Conservation (phyloP, 2,888 invertebrate species). For the Cordilura impudica region DNA sequence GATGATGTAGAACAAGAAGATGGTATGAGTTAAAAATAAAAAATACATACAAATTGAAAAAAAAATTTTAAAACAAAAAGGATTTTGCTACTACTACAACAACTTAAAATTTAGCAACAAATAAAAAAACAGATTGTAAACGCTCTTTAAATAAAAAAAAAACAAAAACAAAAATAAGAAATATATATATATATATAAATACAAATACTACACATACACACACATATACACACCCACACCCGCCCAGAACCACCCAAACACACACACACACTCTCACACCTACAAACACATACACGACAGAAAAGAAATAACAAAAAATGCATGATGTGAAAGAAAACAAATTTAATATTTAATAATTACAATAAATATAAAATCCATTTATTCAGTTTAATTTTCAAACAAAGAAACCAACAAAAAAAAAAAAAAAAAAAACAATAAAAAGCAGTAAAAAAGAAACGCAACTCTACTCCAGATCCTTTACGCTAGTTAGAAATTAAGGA, state of each 20-base stretch:
- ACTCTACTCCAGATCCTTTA: too few species aligned
- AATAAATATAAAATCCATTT: conserved; percentile 60
- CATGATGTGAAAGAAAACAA: conserved; percentile 48
- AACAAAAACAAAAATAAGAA: conserved; percentile 65
- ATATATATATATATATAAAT: conserved; percentile 63
- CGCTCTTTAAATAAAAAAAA: conserved; percentile 68
- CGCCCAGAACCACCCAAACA: too few species aligned
- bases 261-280: conserved; percentile 38
- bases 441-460: conserved; percentile 51
- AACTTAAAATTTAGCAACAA: conserved; percentile 64
- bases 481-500: too few species aligned
- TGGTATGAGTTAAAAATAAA: conserved; percentile 66
- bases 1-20: conserved; percentile 72
- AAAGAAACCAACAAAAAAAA: conserved; percentile 16
- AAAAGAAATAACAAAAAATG: conserved; percentile 36
- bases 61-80: conserved; percentile 57
- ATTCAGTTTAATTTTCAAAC: conserved; percentile 62
- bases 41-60: conserved; percentile 64
- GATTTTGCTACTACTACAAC: conserved; percentile 69
- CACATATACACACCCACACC: conserved; percentile 7
- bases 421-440: conserved; percentile 52
- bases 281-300: conserved; percentile 37
- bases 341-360: conserved; percentile 56
- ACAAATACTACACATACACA: conserved; percentile 57
- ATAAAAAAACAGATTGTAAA: conserved; percentile 66